phyloP scores from a whole-genome alignment of 2,888 invertebrate species.

The Nomada ruficornis region DNA sequence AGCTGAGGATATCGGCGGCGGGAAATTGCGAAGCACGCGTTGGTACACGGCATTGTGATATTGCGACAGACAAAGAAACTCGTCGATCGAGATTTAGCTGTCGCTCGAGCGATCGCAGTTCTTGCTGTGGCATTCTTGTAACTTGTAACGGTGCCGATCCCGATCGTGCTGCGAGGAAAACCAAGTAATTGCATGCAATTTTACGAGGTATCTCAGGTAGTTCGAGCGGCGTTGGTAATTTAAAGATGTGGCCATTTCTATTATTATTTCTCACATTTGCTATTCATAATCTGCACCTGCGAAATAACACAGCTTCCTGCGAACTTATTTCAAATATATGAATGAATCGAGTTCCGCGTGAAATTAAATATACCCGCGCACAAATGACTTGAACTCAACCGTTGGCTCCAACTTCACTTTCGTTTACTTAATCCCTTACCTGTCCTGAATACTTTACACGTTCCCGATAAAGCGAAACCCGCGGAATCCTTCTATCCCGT shows the following conservation, averaged over 20 bases:
- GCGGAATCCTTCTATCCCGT: conserved; percentile 8
- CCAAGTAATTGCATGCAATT: background rate
- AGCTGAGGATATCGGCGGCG: conserved; percentile 48
- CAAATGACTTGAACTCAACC: too few relatives aligned
- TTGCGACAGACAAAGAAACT: conserved; percentile 66
- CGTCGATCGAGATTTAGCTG: conserved; percentile 65
- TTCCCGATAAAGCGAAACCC: conserved; percentile 12
- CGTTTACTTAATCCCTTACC: background rate
- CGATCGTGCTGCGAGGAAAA: background rate
- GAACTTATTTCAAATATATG: too few relatives aligned
- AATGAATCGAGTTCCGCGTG: too few relatives aligned
- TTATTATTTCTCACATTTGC: too few relatives aligned
- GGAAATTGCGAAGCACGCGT: conserved; percentile 57
- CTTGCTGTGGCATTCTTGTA: conserved; percentile 48
- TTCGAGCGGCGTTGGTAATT: too few relatives aligned
- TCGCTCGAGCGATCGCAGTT: conserved; percentile 36
- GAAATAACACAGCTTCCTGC: too few relatives aligned
- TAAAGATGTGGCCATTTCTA: too few relatives aligned
- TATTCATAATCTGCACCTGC: too few relatives aligned
- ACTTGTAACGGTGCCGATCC: background rate
- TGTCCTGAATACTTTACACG: background rate
- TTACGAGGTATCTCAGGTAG: too few relatives aligned
- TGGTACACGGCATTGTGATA: conserved; percentile 60
- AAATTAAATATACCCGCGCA: too few relatives aligned
- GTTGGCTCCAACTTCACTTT: background rate